Evolutionary conservation across 1,140 invertebrate genomes (phyloP).

Genomic region (Drosophila pseudoananassae): DNA sequence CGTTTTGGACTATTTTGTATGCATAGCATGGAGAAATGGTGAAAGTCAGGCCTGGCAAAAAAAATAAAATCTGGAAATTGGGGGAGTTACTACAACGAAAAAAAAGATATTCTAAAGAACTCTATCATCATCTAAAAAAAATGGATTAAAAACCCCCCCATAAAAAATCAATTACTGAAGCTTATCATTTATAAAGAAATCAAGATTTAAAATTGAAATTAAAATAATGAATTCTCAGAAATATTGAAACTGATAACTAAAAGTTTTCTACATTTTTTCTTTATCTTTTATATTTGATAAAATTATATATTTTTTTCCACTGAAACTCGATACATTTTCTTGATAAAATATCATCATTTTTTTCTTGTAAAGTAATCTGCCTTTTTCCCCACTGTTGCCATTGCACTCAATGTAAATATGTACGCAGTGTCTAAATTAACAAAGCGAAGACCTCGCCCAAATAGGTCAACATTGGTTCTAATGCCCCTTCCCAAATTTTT

Average conservation of each 20-base stretch:
- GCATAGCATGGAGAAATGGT: slow-evolving; percentile 60
- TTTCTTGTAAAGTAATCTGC: background rate
- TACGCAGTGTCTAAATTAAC: slow-evolving; percentile 63
- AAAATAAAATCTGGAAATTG: background rate
- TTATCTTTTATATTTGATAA: background rate
- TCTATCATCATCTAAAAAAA: too few species aligned
- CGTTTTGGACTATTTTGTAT: slow-evolving; percentile 48
- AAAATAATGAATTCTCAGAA: too few species aligned
- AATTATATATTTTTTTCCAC: too few species aligned
- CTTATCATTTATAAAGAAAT: too few species aligned
- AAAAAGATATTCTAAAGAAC: slow-evolving; percentile 17
- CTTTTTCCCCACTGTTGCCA: slow-evolving; percentile 8
- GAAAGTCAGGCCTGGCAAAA: slow-evolving; percentile 65
- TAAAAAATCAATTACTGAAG: too few species aligned
- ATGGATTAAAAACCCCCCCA: too few species aligned
- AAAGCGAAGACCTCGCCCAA: slow-evolving; percentile 27
- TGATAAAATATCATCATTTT: too few species aligned
- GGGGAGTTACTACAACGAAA: slow-evolving; percentile 25
- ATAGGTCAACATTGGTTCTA: slow-evolving; percentile 30
- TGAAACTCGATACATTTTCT: too few species aligned
- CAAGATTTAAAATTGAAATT: too few species aligned
- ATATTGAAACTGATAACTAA: too few species aligned
- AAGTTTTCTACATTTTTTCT: background rate
- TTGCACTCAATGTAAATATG: slow-evolving; percentile 32
- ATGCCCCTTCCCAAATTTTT: slow-evolving; percentile 6